phyloP scores from a whole-genome alignment of 2,888 invertebrate genomes.

The Eupelmus urozonus region DNA sequence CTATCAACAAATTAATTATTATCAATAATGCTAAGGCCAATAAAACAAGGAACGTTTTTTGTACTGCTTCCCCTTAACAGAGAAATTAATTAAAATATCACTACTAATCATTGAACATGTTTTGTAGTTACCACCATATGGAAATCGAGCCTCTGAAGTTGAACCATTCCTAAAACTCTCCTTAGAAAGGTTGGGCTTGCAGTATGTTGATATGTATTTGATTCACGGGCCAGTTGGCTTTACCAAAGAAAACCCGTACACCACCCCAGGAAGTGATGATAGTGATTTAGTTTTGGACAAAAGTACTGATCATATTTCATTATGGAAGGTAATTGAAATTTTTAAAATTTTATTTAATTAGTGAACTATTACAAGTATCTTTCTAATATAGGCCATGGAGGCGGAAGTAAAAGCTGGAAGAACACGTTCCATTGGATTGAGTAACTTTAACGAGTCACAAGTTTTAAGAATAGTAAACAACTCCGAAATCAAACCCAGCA shows the following conservation, averaged over 20 bases:
- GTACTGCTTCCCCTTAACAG: background rate
- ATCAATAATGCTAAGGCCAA: background rate
- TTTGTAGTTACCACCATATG: slow-evolving; percentile 83
- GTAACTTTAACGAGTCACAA: slow-evolving; percentile 9
- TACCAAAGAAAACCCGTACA: too few relatives aligned
- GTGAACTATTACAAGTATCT: background rate
- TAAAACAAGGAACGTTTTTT: background rate
- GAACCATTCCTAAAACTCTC: slow-evolving; percentile 83
- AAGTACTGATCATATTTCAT: slow-evolving; percentile 82
- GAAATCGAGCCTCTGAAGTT: slow-evolving; percentile 83
- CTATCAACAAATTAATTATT: background rate
- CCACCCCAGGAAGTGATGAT: slow-evolving; percentile 79
- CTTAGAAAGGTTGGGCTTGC: slow-evolving; percentile 81
- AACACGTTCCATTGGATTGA: background rate
- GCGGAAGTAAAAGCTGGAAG: slow-evolving; percentile 50
- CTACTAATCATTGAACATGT: background rate
- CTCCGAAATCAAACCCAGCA: slow-evolving; percentile 1
- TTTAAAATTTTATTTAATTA: background rate
- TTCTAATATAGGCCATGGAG: slow-evolving; percentile 82
- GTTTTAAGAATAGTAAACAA: background rate
- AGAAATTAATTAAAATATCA: background rate
- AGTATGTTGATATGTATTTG: slow-evolving; percentile 88
- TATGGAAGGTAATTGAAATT: slow-evolving; percentile 82
- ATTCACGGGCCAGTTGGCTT: slow-evolving; percentile 87
- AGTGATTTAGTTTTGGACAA: slow-evolving; percentile 82